Percentiles rank a stretch among this genome's conserved stretches.
phyloP scores from a whole-genome alignment of 2,113 vertebrate genomes.

The Ictalurus furcatus region DNA sequence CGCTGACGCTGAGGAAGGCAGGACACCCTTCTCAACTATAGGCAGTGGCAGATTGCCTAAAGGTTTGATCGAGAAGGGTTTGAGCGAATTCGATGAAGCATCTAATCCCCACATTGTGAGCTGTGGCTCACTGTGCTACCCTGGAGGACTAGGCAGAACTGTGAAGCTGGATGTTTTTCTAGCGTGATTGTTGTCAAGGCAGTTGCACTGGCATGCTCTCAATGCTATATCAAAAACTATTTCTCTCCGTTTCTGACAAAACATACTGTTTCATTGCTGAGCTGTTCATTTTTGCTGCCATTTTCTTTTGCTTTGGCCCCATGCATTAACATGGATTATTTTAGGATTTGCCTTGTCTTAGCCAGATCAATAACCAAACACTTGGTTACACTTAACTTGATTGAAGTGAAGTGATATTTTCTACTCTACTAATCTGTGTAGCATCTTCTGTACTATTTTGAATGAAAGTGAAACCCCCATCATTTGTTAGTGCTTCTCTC shows the following conservation, averaged over 20 bases:
- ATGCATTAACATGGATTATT: background rate
- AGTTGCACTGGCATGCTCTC: slow-evolving; percentile 20
- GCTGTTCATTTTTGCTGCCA: background rate
- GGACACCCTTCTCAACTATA: background rate
- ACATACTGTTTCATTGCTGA: background rate
- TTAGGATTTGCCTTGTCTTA: slow-evolving; percentile 2
- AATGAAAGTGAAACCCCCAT: background rate
- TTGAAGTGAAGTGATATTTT: slow-evolving; percentile 10
- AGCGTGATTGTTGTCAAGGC: slow-evolving; percentile 1
- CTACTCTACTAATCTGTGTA: background rate
- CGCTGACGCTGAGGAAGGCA: slow-evolving; percentile 5
- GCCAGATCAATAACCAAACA: slow-evolving; percentile 5
- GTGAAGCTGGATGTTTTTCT: slow-evolving; percentile 20
- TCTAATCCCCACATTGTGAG: slow-evolving; percentile 40
- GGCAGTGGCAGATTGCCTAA: slow-evolving; percentile 15
- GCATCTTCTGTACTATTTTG: background rate
- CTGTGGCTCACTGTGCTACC: slow-evolving; percentile 2
- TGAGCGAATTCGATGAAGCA: slow-evolving; percentile 31
- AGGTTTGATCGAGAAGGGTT: slow-evolving; percentile 40
- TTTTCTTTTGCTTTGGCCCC: background rate
- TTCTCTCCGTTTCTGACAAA: background rate
- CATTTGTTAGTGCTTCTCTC: background rate
- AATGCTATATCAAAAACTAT: slow-evolving; percentile 11
- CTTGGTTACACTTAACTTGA: background rate
- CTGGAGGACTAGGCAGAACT: slow-evolving; percentile 29